Percentiles rank a stretch among this genome's conserved stretches.
phyloP scores from a whole-genome alignment of 2,797 vertebrate genomes.

The Danio jaintianensis region DNA sequence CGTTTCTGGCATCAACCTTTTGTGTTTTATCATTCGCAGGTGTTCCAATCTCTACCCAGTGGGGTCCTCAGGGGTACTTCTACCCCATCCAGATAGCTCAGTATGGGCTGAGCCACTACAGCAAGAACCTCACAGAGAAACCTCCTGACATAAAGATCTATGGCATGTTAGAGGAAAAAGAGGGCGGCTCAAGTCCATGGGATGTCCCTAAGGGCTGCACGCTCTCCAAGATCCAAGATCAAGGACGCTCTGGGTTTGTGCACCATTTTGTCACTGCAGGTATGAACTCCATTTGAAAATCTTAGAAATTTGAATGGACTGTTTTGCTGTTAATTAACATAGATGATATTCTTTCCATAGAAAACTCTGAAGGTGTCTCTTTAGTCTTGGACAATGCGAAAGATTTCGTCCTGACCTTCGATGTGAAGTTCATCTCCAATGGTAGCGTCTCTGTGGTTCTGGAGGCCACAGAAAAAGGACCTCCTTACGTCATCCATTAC shows the following conservation, averaged over 20 bases:
- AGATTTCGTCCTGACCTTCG: slow-evolving; percentile 86
- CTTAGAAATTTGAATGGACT: not conserved
- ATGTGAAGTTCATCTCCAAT: slow-evolving; percentile 83
- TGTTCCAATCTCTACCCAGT: slow-evolving; percentile 87
- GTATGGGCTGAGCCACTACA: slow-evolving; percentile 88
- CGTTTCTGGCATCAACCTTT: not conserved
- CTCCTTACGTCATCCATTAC: slow-evolving; percentile 84
- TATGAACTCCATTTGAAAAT: slow-evolving; percentile 53
- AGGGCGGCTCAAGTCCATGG: slow-evolving; percentile 67
- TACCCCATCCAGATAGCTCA: slow-evolving; percentile 90
- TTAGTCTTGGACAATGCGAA: slow-evolving; percentile 81
- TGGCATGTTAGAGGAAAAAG: slow-evolving; percentile 76
- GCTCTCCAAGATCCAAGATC: slow-evolving; percentile 75
- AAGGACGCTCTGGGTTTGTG: slow-evolving; percentile 71
- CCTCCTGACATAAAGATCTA: slow-evolving; percentile 82
- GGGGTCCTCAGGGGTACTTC: slow-evolving; percentile 90
- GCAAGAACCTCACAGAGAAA: slow-evolving; percentile 87
- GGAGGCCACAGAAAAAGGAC: slow-evolving; percentile 85
- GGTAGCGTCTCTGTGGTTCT: slow-evolving; percentile 86
- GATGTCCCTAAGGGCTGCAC: slow-evolving; percentile 80
- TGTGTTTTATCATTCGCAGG: slow-evolving; percentile 66
- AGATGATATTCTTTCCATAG: slow-evolving; percentile 63
- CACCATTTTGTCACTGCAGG: slow-evolving; percentile 84
- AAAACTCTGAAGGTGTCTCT: slow-evolving; percentile 81
- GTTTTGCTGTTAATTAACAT: not conserved